A percentile compares a stretch with the other conserved stretches of the same genome.
These are phyloP conservation scores for Falco peregrinus DNA, from an alignment of 2,797 vertebrate genomes.

Conservation along the genomic window DNA sequence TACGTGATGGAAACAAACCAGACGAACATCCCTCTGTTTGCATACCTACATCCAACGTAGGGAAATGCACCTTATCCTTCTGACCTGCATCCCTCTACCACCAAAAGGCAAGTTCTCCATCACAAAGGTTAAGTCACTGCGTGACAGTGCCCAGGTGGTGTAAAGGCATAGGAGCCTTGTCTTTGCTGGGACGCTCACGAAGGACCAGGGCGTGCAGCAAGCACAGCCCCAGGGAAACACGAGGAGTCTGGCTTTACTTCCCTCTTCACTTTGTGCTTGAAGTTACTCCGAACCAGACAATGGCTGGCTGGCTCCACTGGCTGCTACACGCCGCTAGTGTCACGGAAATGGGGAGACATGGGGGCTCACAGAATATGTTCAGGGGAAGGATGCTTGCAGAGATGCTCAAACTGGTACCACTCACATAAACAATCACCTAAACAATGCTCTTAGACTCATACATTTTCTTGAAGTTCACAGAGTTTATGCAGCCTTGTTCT, in stretches of 20 bases:
- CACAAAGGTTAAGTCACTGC: rapidly evolving
- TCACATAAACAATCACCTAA: not conserved
- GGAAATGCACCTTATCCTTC: not conserved
- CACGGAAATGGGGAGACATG: not conserved
- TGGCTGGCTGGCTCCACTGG: not conserved
- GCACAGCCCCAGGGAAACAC: not conserved
- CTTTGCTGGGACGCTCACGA: not conserved
- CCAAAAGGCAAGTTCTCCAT: not conserved
- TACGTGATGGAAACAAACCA: not conserved
- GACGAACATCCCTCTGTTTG: rapidly evolving
- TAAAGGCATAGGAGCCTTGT: not conserved
- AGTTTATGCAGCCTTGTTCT: not conserved
- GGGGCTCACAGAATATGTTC: not conserved
- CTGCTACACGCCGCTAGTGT: not conserved
- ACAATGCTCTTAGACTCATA: not conserved
- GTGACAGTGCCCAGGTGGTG: rapidly evolving
- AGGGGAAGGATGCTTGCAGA: not conserved
- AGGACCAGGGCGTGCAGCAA: not conserved
- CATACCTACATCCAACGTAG: not conserved
- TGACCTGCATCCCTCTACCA: not conserved
- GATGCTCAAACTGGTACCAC: not conserved
- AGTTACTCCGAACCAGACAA: not conserved
- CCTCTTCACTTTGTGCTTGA: too few species aligned
- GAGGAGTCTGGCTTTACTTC: not conserved
- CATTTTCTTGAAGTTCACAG: not conserved